Evolutionary conservation across 2,113 vertebrate species (phyloP).

Genomic region (Gavialis gangeticus): DNA sequence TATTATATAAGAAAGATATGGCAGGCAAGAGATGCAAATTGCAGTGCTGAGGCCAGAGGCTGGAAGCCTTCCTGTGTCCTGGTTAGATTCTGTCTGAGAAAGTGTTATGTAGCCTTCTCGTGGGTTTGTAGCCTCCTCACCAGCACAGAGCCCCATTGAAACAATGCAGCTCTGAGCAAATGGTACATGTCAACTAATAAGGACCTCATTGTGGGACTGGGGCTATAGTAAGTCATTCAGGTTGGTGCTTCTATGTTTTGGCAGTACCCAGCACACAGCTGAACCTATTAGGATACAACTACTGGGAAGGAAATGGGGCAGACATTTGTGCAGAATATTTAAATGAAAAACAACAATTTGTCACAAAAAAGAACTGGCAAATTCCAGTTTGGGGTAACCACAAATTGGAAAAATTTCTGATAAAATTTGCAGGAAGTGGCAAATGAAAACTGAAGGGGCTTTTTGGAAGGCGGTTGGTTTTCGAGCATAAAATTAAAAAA

Average conservation of each 20-base stretch:
- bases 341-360: not conserved
- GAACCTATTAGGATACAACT: not conserved
- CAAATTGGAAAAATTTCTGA: no score
- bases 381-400: no score
- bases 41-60: not conserved
- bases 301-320: not conserved
- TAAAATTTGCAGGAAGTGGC: no score
- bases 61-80: not conserved
- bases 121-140: not conserved
- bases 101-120: not conserved
- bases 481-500: not conserved
- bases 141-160: not conserved
- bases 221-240: not conserved
- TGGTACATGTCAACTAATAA: fast-evolving
- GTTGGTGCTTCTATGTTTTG: not conserved
- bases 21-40: not conserved
- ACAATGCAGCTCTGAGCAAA: not conserved
- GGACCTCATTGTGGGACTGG: not conserved
- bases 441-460: not conserved
- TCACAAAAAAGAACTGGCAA: not conserved
- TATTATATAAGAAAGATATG: not conserved
- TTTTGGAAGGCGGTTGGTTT: not conserved
- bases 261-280: not conserved
- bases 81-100: not conserved
- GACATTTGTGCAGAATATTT: not conserved